Base-by-base conservation (phyloP, 2,113 vertebrate genomes). In the Amphiprion percula region DNA sequence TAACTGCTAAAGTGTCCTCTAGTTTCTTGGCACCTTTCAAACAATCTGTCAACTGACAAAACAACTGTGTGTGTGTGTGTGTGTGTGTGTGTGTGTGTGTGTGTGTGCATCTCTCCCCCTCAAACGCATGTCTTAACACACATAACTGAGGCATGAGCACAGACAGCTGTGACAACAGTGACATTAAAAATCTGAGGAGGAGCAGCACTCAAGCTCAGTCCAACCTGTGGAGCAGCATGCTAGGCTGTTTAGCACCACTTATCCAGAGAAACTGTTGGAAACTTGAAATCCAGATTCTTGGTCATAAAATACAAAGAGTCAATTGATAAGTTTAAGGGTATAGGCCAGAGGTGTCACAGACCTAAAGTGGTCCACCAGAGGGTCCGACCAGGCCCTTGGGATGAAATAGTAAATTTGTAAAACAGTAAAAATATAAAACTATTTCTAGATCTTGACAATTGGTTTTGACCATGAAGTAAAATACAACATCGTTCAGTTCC, bases 101-200 rank as follows among this genome's bases (percentile, higher is more conserved):
- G 37, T 56, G n/a, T 66, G 68, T 59, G 46, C 11, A 19, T 44
- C 15, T 8, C 53, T 63, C 69, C 65, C 66, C 59, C 68, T 50
- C 81, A 69, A 79, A 74, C 68, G 61, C 81, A 60, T 59, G 30
- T 58, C 67, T 70, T 64, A 66, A 79, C 67, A 49, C 64, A 77
- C 79, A 87, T 84, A 79, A 55, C 87, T 84, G 66, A 83, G 59
- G 68, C 73, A 88, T 90, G 81, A 77, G 84, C 28, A 1, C 49
- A 75, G 79, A 79, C 94, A 94, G 93, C 94, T 94, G 94, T 70
- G 82, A 90, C 54, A 94, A 94, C 92, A 91, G 73, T 7, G 64
- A 66, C 87, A 86, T 88, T 76, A 89, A 90, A 90, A 84, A 87
- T 76, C 56, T 74, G 84, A 87, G 56, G 84, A 77, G 78, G 15